Conservation (phyloP, 1,140 invertebrate species). For the Patella vulgata region DNA sequence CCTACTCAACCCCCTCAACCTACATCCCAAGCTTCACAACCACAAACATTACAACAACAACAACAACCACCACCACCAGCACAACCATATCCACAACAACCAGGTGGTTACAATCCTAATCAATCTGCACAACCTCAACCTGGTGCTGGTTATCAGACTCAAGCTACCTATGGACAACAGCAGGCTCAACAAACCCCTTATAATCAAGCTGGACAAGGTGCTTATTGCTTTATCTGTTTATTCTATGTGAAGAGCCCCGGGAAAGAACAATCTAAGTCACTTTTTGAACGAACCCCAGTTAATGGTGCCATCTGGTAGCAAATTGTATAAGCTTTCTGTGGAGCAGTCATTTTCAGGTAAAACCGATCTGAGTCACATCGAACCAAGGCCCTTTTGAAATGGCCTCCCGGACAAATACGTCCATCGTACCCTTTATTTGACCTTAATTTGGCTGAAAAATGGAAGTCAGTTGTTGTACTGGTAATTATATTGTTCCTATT, state of each 20-base stretch:
- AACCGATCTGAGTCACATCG: no score
- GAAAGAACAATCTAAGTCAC: no score
- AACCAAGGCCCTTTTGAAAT: no score
- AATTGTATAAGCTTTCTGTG: no score
- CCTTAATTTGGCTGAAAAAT: no score
- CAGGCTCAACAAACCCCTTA: background rate
- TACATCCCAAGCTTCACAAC: constrained; percentile 16
- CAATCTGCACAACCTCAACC: constrained; percentile 20
- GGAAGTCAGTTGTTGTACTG: no score
- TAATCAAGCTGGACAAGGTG: background rate
- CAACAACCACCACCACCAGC: constrained; percentile 8
- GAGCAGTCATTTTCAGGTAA: no score
- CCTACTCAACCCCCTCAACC: constrained; percentile 20
- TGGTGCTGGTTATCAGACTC: background rate
- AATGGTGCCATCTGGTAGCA: no score
- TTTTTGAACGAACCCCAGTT: background rate
- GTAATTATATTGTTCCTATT: no score
- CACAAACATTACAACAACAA: constrained; percentile 26
- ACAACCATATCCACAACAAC: constrained; percentile 14
- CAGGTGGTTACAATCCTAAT: constrained; percentile 17
- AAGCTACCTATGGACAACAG: background rate
- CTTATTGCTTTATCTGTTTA: background rate
- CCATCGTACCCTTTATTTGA: no score
- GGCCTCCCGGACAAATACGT: no score
- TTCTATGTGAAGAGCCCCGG: no score